Percentiles rank a stretch among this genome's conserved stretches.
Conservation (phyloP, 2,888 invertebrate genomes). For the Tetramorium bicarinatum region DNA sequence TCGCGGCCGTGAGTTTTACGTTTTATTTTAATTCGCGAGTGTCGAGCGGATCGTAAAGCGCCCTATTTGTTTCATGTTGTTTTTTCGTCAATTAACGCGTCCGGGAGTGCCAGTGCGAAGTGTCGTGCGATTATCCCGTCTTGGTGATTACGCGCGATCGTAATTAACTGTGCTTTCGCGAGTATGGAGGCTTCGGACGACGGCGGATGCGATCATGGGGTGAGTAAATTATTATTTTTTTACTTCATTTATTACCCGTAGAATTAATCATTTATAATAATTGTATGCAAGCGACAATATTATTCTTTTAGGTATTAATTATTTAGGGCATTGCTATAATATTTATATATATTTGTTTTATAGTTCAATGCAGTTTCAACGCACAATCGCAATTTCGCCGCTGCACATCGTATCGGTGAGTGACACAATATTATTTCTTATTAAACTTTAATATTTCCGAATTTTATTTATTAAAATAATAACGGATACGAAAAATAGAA, state of each 20-base stretch:
- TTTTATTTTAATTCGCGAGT: slow-evolving; percentile 3
- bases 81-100: slow-evolving; percentile 6
- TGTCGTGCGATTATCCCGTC: slow-evolving; percentile 20
- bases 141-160: slow-evolving; percentile 3
- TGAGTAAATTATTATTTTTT: not conserved
- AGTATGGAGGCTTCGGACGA: not conserved
- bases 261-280: not conserved
- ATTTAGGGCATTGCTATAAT: not conserved
- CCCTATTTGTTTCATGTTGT: not conserved
- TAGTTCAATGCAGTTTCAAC: not conserved
- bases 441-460: not conserved
- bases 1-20: not conserved
- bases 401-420: not conserved
- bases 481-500: not conserved
- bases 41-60: not conserved
- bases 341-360: slow-evolving; percentile 12
- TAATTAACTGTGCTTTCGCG: slow-evolving; percentile 7
- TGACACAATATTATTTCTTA: not conserved
- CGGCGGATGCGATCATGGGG: no score
- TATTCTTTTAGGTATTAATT: slow-evolving; percentile 3
- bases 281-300: not conserved
- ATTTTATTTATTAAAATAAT: not conserved
- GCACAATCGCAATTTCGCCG: not conserved
- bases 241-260: not conserved
- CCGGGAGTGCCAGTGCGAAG: not conserved